phyloP scores from a whole-genome alignment of 2,113 vertebrate species.

The Corythoichthys haematopterus region DNA sequence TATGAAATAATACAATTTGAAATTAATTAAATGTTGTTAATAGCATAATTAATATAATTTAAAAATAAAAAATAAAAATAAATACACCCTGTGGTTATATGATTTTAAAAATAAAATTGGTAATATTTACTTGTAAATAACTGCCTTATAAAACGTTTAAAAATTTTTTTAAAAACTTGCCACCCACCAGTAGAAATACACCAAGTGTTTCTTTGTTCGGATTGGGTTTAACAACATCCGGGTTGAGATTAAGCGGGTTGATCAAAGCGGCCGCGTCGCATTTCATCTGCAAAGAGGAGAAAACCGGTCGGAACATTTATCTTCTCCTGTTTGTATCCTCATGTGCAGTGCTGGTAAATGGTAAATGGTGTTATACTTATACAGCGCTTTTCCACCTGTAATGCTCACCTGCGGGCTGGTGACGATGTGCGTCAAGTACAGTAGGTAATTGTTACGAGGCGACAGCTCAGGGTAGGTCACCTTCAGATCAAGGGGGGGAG shows the following conservation, averaged over 20 bases:
- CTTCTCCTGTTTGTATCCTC: not conserved
- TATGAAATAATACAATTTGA: no score
- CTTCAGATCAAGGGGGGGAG: slow-evolving; percentile 75
- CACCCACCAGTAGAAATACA: slow-evolving; percentile 79
- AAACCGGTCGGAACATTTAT: not conserved
- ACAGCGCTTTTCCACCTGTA: no score
- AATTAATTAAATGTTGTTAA: no score
- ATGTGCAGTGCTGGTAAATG: not conserved
- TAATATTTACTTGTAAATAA: no score
- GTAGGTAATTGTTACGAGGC: slow-evolving; percentile 70
- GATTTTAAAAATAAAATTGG: no score
- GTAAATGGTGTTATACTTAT: no score
- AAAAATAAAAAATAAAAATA: no score
- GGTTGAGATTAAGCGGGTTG: slow-evolving; percentile 68
- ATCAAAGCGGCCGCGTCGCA: slow-evolving; percentile 63
- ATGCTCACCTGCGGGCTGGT: slow-evolving; percentile 65
- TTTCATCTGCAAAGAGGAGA: slow-evolving; percentile 64
- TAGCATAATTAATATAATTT: no score
- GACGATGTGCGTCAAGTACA: slow-evolving; percentile 78
- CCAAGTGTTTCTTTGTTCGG: slow-evolving; percentile 76
- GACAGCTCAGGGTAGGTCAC: slow-evolving; percentile 80
- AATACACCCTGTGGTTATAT: no score
- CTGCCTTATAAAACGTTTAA: no score
- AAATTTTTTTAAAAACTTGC: no score
- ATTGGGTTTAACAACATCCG: slow-evolving; percentile 13